Percentiles rank a stretch among this genome's conserved stretches.
These are phyloP conservation scores for Leptinotarsa tumamoca DNA, from an alignment of 2,888 invertebrate species.

Conservation along the genomic window DNA sequence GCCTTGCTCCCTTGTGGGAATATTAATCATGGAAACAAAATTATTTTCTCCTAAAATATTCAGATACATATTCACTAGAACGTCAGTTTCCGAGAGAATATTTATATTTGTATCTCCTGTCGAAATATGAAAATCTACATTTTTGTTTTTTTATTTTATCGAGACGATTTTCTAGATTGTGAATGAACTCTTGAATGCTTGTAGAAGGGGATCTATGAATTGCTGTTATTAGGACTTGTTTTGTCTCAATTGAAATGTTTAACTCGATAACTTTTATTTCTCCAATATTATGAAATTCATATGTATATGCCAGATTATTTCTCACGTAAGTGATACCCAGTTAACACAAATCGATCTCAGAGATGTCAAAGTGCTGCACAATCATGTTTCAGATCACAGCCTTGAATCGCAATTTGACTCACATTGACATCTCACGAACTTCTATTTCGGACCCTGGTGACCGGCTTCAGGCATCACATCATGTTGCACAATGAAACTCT, in stretches of 20 bases:
- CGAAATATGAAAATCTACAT: slow-evolving; percentile 5
- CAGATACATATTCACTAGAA: too few species aligned
- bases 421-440: too few species aligned
- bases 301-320: neutral
- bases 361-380: too few species aligned
- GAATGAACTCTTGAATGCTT: neutral
- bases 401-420: too few species aligned
- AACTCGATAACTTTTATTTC: slow-evolving; percentile 1
- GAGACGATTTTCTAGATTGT: slow-evolving; percentile 8
- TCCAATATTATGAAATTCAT: neutral
- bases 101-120: slow-evolving; percentile 11
- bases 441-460: too few species aligned
- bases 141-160: neutral
- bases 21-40: slow-evolving; percentile 6
- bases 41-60: too few species aligned
- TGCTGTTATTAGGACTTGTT: slow-evolving; percentile 2
- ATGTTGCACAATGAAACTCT: too few species aligned
- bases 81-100: neutral
- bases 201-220: slow-evolving; percentile 17
- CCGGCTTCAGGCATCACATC: too few species aligned
- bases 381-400: too few species aligned
- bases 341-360: too few species aligned
- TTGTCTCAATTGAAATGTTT: neutral
- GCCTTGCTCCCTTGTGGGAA: slow-evolving; percentile 1
- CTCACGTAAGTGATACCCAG: neutral